These are phyloP conservation scores for Burhinus oedicnemus DNA, from an alignment of 2,113 vertebrate genomes.

Conservation along the genomic window DNA sequence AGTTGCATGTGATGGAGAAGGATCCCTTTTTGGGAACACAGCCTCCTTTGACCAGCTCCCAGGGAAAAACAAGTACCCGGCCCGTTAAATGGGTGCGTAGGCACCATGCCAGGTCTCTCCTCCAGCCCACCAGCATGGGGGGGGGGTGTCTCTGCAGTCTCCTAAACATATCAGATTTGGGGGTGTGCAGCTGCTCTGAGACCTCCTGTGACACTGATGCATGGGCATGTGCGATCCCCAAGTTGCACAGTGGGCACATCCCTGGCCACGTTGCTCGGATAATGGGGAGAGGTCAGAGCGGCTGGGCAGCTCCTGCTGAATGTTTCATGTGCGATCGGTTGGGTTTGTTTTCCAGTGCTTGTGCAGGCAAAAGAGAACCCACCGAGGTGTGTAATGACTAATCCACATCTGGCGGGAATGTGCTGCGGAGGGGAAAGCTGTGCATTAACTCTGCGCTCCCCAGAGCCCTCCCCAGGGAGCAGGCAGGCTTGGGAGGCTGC, in stretches of 20 bases:
- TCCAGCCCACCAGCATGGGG: fast-evolving
- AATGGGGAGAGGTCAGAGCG: fast-evolving
- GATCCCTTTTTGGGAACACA: background rate
- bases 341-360: background rate
- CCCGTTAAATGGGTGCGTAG: fast-evolving
- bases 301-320: background rate
- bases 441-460: background rate
- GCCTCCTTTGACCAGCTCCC: background rate
- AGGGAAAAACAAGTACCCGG: background rate
- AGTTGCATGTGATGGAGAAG: fast-evolving
- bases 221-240: fast-evolving
- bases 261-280: fast-evolving
- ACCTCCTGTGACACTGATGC: background rate
- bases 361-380: background rate
- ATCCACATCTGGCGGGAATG: background rate
- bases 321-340: fast-evolving
- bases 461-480: background rate
- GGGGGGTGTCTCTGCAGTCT: background rate
- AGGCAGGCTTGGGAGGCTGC: background rate
- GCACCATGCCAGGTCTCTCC: fast-evolving
- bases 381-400: background rate
- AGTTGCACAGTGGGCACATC: background rate
- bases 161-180: background rate
- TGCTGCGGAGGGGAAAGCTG: background rate
- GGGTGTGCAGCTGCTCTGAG: background rate